Base-by-base conservation (phyloP, 2,113 vertebrate genomes). In the Salvelinus namaycush region DNA sequence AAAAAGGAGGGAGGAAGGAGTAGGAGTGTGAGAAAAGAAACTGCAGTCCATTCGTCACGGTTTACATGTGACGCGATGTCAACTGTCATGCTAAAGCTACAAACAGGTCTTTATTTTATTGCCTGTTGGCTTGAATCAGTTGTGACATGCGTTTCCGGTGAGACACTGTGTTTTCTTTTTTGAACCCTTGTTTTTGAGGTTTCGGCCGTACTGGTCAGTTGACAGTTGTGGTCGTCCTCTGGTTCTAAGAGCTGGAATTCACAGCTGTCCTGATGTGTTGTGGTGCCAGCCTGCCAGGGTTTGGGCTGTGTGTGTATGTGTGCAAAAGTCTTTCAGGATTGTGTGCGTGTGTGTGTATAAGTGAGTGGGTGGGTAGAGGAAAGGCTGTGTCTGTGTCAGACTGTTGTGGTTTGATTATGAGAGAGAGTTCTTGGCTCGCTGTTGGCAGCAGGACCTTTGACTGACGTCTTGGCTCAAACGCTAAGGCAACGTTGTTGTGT, bases 221-320 rank as follows among this genome's bases (percentile, higher is more conserved):
- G 65, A 67, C 24, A n/a, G 22, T 67, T 67, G 65, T 67, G 65
- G 11, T 29, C 22, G 26, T 67, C 26, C 18, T 5, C 24, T 24
- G 65, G 65, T 27, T 5, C 9, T 29, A 44, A 44, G 39, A 44
- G 22, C 9, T 67, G 65, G 39, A 67, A 57, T 68, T 22, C 65
- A 39, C 69, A 77, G n/a, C 26, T 67, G 65, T 67, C 24, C 65
- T 67, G 22, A 31, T 69, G 31, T 44, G 68, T 69, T 14, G 18
- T 13, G 22, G 67, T 39, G 67, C 14, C 68, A 72, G 75, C 72
- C 54, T n/a, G 67, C 14, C 5, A 34, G 39, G 39, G 8, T 44
- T 44, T 29, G 68, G 26, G 26, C 26, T 48, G 68, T 44, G 68
- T 48, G 39, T 44, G 39, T 44, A 9, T 44, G 39, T 34, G 34